Conservation (phyloP, 2,113 vertebrate species). For the Myrmecobius fasciatus region DNA sequence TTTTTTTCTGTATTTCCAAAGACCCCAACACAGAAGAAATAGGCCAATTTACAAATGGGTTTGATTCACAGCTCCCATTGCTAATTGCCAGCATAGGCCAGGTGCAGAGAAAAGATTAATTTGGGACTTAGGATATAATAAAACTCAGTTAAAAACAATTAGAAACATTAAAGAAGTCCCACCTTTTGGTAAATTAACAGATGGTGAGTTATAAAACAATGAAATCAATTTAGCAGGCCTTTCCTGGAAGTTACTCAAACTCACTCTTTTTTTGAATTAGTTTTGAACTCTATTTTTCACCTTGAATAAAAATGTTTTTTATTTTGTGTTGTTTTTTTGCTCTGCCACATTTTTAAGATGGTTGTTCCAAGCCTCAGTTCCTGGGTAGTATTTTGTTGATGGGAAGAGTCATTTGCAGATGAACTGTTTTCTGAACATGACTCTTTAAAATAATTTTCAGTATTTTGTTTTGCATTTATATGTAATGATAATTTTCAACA, state of each 20-base stretch:
- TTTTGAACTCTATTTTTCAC: background rate
- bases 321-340: background rate
- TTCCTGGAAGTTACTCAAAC: background rate
- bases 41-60: background rate
- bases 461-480: no score
- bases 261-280: background rate
- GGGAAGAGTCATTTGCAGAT: background rate
- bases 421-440: background rate
- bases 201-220: background rate
- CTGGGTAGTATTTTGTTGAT: background rate
- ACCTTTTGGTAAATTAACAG: background rate
- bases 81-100: background rate
- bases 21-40: background rate
- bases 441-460: background rate
- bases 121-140: background rate
- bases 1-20: background rate
- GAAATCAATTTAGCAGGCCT: background rate
- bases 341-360: background rate
- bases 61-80: background rate
- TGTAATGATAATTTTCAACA: no score
- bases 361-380: background rate
- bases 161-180: background rate
- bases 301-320: background rate
- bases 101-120: constrained; percentile 1
- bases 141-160: background rate